Percentiles rank a stretch among this genome's conserved stretches.
Conservation (phyloP, 2,113 vertebrate genomes). For the Phylloscopus whistleri region DNA sequence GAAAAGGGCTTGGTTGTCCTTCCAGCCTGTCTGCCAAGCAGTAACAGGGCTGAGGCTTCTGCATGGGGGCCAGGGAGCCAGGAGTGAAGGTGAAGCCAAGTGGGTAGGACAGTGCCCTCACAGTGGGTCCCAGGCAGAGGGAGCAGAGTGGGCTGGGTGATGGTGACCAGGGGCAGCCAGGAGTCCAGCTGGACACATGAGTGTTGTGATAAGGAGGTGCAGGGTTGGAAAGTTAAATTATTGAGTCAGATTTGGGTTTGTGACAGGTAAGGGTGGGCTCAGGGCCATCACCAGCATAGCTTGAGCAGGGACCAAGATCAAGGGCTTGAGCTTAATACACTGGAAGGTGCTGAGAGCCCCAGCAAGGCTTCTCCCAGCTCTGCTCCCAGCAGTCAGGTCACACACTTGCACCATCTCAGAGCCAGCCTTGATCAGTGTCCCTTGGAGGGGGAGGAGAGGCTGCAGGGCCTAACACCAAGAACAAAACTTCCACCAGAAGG, state of each 20-base stretch:
- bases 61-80: fast-evolving
- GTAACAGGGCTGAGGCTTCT: background rate
- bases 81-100: background rate
- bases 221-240: background rate
- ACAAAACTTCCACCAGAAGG: background rate
- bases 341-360: background rate
- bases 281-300: no score
- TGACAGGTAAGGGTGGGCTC: background rate
- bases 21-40: background rate
- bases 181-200: background rate
- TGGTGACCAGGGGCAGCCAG: background rate
- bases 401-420: fast-evolving
- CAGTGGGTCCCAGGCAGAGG: fast-evolving
- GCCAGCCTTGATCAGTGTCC: background rate
- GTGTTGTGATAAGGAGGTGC: background rate
- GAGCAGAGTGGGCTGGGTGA: background rate
- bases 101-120: background rate
- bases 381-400: background rate
- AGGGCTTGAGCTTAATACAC: background rate
- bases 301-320: background rate
- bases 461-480: background rate
- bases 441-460: background rate
- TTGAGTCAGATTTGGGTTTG: background rate
- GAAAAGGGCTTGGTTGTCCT: background rate
- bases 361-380: background rate